Evolutionary conservation across 2,888 invertebrate genomes (phyloP).

Genomic region (Pyrocoelia pectoralis): DNA sequence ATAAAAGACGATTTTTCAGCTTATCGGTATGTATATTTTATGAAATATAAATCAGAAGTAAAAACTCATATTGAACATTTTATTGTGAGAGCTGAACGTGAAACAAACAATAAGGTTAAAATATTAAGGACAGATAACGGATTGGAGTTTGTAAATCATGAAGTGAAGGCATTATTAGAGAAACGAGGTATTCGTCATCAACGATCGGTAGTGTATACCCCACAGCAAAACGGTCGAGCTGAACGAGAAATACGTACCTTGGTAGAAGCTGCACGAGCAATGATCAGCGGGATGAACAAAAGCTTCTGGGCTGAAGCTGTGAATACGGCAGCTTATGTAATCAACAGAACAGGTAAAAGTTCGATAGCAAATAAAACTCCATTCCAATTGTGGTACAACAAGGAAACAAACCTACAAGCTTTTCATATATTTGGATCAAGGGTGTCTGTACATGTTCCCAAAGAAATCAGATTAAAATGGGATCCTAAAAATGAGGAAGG

Average conservation of each 20-base stretch:
- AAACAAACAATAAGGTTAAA: neutral
- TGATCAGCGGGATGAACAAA: neutral
- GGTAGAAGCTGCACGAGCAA: neutral
- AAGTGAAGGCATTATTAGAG: neutral
- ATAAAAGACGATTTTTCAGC: neutral
- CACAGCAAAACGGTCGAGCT: neutral
- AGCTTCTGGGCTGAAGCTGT: neutral
- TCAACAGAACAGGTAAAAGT: too few species aligned
- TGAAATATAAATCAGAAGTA: neutral
- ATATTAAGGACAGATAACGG: too few species aligned
- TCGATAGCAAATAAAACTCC: too few species aligned
- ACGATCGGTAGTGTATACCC: neutral
- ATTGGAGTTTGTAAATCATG: too few species aligned
- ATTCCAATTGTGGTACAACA: too few species aligned
- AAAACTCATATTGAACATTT: neutral
- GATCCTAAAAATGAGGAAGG: neutral
- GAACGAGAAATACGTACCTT: neutral
- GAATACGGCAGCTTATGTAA: too few species aligned
- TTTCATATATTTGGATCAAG: too few species aligned
- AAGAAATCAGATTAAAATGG: neutral
- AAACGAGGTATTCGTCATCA: neutral
- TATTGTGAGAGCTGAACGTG: neutral
- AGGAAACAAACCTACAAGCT: neutral
- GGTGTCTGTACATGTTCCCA: neutral
- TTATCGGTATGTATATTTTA: neutral